Base-by-base conservation (phyloP, 2,888 invertebrate species). In the Cataglyphis cursor region DNA sequence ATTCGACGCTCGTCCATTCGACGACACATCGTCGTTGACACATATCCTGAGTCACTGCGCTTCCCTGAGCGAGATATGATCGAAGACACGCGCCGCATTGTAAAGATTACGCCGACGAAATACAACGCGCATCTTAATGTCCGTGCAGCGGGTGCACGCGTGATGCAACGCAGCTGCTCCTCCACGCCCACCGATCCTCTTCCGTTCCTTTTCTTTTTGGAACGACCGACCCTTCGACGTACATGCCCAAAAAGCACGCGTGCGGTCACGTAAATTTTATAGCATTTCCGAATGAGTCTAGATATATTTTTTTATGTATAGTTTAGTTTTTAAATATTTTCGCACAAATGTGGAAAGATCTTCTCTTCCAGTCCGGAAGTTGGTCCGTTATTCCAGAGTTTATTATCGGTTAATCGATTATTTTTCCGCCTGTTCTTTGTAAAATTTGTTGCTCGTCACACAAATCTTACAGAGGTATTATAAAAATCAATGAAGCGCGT, bases 61-160 rank as follows among this genome's bases (percentile, higher is more conserved):
- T 72, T 59, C 59, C 78, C 78, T 8, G 57, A 15, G 70, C 41
- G 82, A 88, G 90, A 92, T 91, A 90, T 86, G 88, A 93, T 92
- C 93, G 89, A 82, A 90, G 91, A 87, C 92, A 92, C 92, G 91
- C 88, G 91, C 88, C 88, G 89, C 92, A 91, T 90, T 59, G 90
- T 91, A 92, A 91, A 87, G 89, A 90, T 91, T 90, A 92, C 90
- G 83, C 85, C 66, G 78, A 61, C 75, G 82, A 81, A 85, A 75
- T 84, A 81, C 85, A 83, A 68, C 66, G 76, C 72, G 88, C 91
- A 90, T 91, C 82, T 70, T 85, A 86, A 91, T 87, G 84, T 82
- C 41, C 35, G 76, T 80, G 81, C 78, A 72, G 59, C 85, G 80
- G 85, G 76, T 65, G 73, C 74, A 48, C 9, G 59, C 88, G 87